A percentile compares a stretch with the other conserved stretches of the same genome.
Conservation (phyloP, 2,113 vertebrate species). For the Thomomys bottae region DNA sequence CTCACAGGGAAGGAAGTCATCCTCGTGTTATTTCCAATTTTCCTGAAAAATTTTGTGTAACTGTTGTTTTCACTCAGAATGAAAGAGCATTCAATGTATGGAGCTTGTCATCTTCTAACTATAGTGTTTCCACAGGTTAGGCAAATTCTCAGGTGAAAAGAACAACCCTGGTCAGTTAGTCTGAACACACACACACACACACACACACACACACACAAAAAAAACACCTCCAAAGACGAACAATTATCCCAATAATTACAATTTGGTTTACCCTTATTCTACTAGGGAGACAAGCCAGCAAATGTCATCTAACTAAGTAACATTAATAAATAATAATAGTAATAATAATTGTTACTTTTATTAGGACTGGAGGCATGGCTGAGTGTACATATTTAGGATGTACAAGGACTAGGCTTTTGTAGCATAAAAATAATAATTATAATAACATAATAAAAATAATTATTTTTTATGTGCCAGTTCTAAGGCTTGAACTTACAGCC, state of each 20-base stretch:
- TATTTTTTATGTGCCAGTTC: no score
- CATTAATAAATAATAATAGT: background rate
- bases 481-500: no score
- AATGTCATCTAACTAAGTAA: background rate
- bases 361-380: background rate
- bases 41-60: conserved; percentile 26
- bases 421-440: background rate
- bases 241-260: background rate
- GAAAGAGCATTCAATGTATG: background rate
- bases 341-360: no score
- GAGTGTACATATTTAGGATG: background rate
- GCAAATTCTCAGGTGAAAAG: conserved; percentile 1
- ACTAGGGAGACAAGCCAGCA: background rate
- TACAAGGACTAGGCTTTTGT: background rate
- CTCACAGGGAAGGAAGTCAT: conserved; percentile 4
- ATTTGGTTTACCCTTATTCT: background rate
- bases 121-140: background rate
- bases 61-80: conserved; percentile 12
- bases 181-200: no score
- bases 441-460: no score
- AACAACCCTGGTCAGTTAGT: background rate
- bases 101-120: background rate
- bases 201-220: no score
- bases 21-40: background rate
- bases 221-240: background rate